Percentiles rank a stretch among this genome's conserved stretches.
Conservation (phyloP, 2,888 invertebrate genomes). For the Apeira syringaria region DNA sequence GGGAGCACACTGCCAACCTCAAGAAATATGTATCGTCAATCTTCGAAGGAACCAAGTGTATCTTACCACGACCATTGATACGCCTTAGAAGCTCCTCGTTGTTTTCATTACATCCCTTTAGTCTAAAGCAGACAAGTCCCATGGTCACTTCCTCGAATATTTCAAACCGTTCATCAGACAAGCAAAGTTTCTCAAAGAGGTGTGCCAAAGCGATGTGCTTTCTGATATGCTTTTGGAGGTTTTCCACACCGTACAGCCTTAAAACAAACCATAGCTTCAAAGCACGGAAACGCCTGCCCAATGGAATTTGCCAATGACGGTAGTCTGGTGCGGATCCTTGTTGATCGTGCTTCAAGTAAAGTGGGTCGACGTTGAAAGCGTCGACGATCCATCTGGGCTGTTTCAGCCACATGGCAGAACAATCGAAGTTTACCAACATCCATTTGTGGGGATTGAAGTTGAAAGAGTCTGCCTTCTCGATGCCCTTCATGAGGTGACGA, state of each 20-base stretch:
- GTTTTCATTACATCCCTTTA: slow-evolving; percentile 92
- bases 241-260: slow-evolving; percentile 93
- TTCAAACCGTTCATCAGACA: slow-evolving; percentile 92
- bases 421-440: slow-evolving; percentile 99
- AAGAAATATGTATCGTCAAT: slow-evolving; percentile 93
- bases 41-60: slow-evolving; percentile 96
- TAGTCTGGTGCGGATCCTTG: slow-evolving; percentile 96
- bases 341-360: slow-evolving; percentile 97
- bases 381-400: slow-evolving; percentile 95
- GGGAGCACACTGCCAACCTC: slow-evolving; percentile 95
- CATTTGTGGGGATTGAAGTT: slow-evolving; percentile 99
- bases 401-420: slow-evolving; percentile 98
- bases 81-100: slow-evolving; percentile 92
- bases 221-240: slow-evolving; percentile 93
- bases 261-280: slow-evolving; percentile 98
- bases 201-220: slow-evolving; percentile 94
- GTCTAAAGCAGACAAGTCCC: slow-evolving; percentile 97
- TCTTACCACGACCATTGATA: slow-evolving; percentile 94
- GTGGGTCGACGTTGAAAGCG: slow-evolving; percentile 98
- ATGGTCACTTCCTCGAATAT: slow-evolving; percentile 94
- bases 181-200: slow-evolving; percentile 92
- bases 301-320: slow-evolving; percentile 98
- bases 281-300: slow-evolving; percentile 96
- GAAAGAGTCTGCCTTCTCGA: slow-evolving; percentile 96
- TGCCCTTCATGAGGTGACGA: slow-evolving; percentile 93